Percentiles rank a stretch among this genome's conserved stretches.
These are phyloP conservation scores for Ichneumon xanthorius DNA, from an alignment of 2,888 invertebrate genomes.

Conservation along the genomic window DNA sequence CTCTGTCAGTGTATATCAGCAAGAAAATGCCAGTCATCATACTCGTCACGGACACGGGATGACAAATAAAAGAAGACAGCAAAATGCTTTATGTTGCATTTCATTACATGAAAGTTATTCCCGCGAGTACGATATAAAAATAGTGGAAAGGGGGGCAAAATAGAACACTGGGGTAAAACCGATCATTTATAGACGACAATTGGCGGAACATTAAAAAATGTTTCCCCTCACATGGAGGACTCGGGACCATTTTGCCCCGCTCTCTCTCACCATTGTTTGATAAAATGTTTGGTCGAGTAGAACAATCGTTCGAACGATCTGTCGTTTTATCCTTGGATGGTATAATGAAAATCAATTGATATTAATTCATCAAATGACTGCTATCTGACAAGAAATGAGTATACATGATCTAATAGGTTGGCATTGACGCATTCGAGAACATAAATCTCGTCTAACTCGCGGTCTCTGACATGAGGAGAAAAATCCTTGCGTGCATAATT, in stretches of 20 bases:
- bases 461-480: constrained; percentile 5
- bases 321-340: neutral
- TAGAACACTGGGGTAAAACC: no score
- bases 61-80: neutral
- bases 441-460: neutral
- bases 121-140: neutral
- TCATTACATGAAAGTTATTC: neutral
- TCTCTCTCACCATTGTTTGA: no score
- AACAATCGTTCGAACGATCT: constrained; percentile 23
- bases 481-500: constrained; percentile 39
- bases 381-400: neutral
- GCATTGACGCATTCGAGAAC: neutral
- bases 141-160: no score
- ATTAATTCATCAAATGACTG: constrained; percentile 10
- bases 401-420: neutral
- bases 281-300: neutral
- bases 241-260: no score
- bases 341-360: neutral
- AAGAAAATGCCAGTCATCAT: constrained; percentile 70
- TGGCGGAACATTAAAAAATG: no score
- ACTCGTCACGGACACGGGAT: constrained; percentile 44
- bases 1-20: constrained; percentile 18
- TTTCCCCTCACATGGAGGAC: no score
- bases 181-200: no score
- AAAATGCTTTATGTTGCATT: neutral